These are phyloP conservation scores for Todiramphus saurophagus DNA, from an alignment of 2,113 vertebrate genomes.

Conservation along the genomic window DNA sequence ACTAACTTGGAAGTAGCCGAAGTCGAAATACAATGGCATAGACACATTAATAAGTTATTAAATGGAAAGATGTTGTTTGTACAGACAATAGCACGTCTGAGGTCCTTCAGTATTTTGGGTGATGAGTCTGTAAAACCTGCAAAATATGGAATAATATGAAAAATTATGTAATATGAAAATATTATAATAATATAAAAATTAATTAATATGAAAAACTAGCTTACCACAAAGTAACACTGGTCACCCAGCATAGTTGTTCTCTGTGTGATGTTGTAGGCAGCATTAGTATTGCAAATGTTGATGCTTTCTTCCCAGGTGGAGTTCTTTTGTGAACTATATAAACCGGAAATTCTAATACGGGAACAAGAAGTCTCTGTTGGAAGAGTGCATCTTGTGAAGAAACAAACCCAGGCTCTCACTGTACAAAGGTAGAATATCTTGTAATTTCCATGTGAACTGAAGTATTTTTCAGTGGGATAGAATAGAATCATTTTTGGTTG, in stretches of 20 bases:
- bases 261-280: neutral
- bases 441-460: neutral
- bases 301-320: constrained; percentile 77
- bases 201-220: neutral
- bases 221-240: neutral
- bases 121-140: neutral
- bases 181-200: too few species aligned
- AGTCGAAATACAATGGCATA: neutral
- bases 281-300: neutral
- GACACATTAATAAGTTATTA: neutral
- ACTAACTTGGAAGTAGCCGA: neutral
- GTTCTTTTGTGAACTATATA: constrained; percentile 91
- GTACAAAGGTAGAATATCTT: constrained; percentile 74
- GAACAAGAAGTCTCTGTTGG: constrained; percentile 87
- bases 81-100: neutral
- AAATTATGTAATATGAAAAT: neutral
- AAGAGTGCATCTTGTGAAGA: constrained; percentile 78
- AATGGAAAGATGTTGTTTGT: neutral
- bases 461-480: neutral
- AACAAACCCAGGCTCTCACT: constrained; percentile 78
- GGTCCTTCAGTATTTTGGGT: neutral
- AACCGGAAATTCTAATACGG: constrained; percentile 83
- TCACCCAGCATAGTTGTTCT: accelerated
- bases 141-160: neutral
- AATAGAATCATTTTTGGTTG: neutral